Conservation (phyloP, 2,888 invertebrate species). For the Drosophila barbarae region DNA sequence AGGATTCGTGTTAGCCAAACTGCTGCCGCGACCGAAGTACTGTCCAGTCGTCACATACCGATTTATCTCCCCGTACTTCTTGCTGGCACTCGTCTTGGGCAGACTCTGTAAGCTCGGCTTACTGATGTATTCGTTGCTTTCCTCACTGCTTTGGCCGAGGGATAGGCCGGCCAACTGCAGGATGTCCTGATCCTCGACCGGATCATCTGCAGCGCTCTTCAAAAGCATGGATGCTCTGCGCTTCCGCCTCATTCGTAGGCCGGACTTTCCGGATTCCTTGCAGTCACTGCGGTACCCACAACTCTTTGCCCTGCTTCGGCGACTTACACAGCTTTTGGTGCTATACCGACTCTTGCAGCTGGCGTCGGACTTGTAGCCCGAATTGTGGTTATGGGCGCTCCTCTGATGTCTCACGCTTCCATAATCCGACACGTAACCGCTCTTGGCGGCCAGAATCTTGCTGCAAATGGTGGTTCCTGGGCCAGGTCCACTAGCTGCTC, state of each 20-base stretch:
- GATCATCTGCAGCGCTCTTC: constrained; percentile 80
- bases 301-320: constrained; percentile 80
- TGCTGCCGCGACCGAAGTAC: constrained; percentile 70
- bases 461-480: constrained; percentile 79
- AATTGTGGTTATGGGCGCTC: constrained; percentile 74
- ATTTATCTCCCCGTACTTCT: constrained; percentile 79
- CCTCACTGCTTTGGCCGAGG: constrained; percentile 82
- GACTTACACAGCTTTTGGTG: constrained; percentile 82
- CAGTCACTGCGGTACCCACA: constrained; percentile 77
- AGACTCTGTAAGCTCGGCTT: constrained; percentile 76
- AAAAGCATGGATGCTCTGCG: constrained; percentile 67
- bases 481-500: constrained; percentile 40
- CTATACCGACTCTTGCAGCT: constrained; percentile 83
- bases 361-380: constrained; percentile 83
- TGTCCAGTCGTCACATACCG: constrained; percentile 80
- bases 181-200: constrained; percentile 81
- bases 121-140: constrained; percentile 78
- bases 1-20: constrained; percentile 20
- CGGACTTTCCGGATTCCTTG: constrained; percentile 73
- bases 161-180: constrained; percentile 82
- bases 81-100: constrained; percentile 77
- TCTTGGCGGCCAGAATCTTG: constrained; percentile 78
- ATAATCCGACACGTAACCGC: constrained; percentile 83
- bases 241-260: constrained; percentile 76
- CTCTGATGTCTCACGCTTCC: constrained; percentile 77